Base-by-base conservation (phyloP, 2,113 vertebrate species). In the Neoarius graeffei region DNA sequence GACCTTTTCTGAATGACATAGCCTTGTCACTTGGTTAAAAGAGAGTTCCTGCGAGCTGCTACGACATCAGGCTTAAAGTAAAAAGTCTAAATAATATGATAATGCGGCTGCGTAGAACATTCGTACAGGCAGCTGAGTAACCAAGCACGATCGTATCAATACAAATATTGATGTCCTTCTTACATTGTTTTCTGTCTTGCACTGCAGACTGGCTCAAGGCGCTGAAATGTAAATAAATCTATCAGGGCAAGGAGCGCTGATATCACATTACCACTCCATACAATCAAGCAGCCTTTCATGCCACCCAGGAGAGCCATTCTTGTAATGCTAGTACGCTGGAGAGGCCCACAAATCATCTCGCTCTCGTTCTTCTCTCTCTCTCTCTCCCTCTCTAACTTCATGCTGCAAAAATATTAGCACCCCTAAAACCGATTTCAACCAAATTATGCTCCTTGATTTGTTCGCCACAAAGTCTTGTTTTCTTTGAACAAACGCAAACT, bases 191-290 rank as follows among this genome's bases (percentile, higher is more conserved):
- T 77, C 80, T 88, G 85, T 83, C 84, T 71, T 60, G 90, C 88
- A 90, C 89, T 88, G 82, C 90, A 94, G 92, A 91, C 91, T 84
- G 88, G 87, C 89, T 89, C 90, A 56, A 91, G 92, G 92, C 89
- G 77, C 93, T 95, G 94, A 95, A 94, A 94, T 95, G 95, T 95
- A 95, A 95, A 95, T 96, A 95, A 94, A 95, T 95, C 94, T 95
- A 91, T 93, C 87, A 91, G 93, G 91, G 91, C 91, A 90, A 92
- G 91, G 90, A 92, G 93, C 91, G 69, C 89, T 74, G 91, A 92
- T 93, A 94, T 96, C 94, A 90, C n/a, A 91, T 95, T 94, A 94
- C 95, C 94, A 92, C 94, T 95, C 94, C 91, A 88, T 90, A 95
- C 94, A 95, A 95, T 94, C 94, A 94, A 91, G 89, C 95, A 92